phyloP scores from a whole-genome alignment of 1,140 invertebrate genomes.

The Tigriopus japonicus region DNA sequence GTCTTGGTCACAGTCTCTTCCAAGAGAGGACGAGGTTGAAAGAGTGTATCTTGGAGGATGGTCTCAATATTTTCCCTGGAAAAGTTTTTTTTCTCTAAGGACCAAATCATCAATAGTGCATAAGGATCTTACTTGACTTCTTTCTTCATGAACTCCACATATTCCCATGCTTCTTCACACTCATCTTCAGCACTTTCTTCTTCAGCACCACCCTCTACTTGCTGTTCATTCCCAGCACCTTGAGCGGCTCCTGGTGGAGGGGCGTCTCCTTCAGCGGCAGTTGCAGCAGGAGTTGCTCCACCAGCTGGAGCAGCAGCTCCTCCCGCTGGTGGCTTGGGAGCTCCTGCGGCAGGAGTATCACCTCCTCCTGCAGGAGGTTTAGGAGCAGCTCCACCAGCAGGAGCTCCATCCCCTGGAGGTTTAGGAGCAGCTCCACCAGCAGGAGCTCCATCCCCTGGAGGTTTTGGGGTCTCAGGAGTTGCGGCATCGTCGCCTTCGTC shows the following conservation, averaged over 20 bases:
- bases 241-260: too few species aligned
- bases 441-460: not conserved
- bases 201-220: not conserved
- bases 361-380: too few species aligned
- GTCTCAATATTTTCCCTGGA: constrained; percentile 4
- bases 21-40: constrained; percentile 5
- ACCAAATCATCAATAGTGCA: not conserved
- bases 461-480: not conserved
- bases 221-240: too few species aligned
- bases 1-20: constrained; percentile 7
- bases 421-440: not conserved
- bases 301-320: too few species aligned
- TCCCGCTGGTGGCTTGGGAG: not conserved
- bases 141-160: constrained; percentile 11
- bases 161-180: constrained; percentile 10
- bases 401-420: not conserved
- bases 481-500: not conserved
- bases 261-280: too few species aligned
- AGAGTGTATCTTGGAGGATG: constrained; percentile 9
- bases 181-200: not conserved
- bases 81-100: not conserved
- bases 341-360: not conserved
- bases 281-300: too few species aligned
- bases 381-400: too few species aligned
- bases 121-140: not conserved